Base-by-base conservation (phyloP, 30 jellyfish, hydroid and myxozoan species). In the Clytia hemisphaerica region DNA sequence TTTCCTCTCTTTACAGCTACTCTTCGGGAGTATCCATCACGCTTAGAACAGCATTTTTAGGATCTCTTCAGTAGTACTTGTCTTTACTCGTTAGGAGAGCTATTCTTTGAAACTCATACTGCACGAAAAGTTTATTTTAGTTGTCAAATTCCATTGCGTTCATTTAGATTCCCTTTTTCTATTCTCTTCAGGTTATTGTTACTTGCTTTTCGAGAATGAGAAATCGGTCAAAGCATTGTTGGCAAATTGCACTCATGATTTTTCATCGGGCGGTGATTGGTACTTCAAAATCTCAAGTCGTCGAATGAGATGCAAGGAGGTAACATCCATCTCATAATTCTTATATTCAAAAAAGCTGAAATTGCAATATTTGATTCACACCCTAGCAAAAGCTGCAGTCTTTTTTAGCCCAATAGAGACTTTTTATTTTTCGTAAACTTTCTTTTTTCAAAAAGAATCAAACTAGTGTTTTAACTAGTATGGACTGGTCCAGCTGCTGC, bases 261-360 rank as follows among this genome's bases (percentile, higher is more conserved):
- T 81, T 80, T 73, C 85, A 46, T 79, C 79, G 50, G 94, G 94
- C 37, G 97, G 97, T 2, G 97, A 88, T 49, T 88, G 94, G 94
- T 88, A 88, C 44, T 88, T 73, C 88, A 88, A 88, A 62, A 88
- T 88, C 18, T 80, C 94, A 25, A 88, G 94, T 61, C 72, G 94
- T 36, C 69, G 94, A 1, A 88, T 79, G 94, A 80, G 94, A 26
- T 79, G 94, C 77, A 88, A 88, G 68, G 94, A 88, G 92, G 96
- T 77, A 77, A n/a, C 15, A 42, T 12, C 54, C 18, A 12, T 0
- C 18, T 42, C 18, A 0, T 12, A 42, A 42, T 0, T 0, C 0
- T 0, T 0, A 42, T 42, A 12, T 16, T 42, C 19, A 12, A 12
- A 0, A 42, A 42, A 12, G 0, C 0, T 0, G 14, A 42, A 0